Evolutionary conservation across 2,797 vertebrate genomes (phyloP), one percentile per base, ranked within the genome.

Genomic region (Spondyliosoma cantharus): DNA sequence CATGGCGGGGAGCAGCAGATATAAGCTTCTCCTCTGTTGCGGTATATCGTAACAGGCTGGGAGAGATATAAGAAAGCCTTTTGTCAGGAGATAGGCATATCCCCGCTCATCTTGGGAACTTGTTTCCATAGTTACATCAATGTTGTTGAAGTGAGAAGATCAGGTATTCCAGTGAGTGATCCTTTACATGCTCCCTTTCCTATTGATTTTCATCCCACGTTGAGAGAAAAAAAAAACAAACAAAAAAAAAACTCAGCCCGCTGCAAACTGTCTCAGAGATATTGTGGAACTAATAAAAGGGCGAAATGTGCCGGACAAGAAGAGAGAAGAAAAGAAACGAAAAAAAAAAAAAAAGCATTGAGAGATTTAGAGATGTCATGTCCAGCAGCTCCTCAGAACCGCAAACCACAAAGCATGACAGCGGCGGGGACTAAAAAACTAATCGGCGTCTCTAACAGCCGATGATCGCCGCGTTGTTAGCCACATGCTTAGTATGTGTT

Each of bases 91-190:
- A 92, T 88, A 83, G 88, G 83, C 90, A 84, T 84, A 90, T 90
- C 86, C 86, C 78, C n/a, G 88, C 74, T 90, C 89, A 90, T 92
- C 92, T 85, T 69, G 84, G 90, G 88, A 93, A 92, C 91, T 92
- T 84, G 95, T 96, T 95, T 94, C 95, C 94, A 95, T 95, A 95
- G 95, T 93, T 94, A 95, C 94, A 91, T 93, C 88, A 92, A 92
- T 94, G 94, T 93, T 94, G 91, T 93, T 92, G 88, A 90, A 91
- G 90, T 90, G 91, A 91, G 90, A 91, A 90, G 91, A 93, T 92
- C 92, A 93, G 93, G 93, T 92, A 93, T 93, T 93, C 91, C 92
- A 87, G 90, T 75, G 90, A 94, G 91, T 92, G 92, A 93, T 93
- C 90, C 87, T 91, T 91, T 89, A 93, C 92, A 93, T 90, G 91